Percentiles rank a stretch among this genome's conserved stretches.
Evolutionary conservation across 2,113 vertebrate species (phyloP).

Genomic region (Trematomus loennbergii): DNA sequence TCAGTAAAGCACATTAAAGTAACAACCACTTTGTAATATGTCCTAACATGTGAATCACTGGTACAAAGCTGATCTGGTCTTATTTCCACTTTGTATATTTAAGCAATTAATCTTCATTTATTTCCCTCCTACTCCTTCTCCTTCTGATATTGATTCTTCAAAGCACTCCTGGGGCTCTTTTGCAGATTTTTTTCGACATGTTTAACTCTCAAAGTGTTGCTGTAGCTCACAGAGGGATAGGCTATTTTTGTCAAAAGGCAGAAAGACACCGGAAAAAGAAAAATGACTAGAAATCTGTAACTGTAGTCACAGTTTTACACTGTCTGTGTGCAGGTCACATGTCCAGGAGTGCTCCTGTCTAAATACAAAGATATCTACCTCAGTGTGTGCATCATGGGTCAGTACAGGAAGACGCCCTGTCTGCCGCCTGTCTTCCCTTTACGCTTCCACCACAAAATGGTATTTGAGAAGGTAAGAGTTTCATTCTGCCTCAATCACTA

Average conservation of each 20-base stretch:
- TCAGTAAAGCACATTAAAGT: neutral
- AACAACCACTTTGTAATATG: neutral
- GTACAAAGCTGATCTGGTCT: neutral
- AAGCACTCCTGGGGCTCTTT: neutral
- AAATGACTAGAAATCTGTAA: neutral
- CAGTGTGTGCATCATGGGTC: slow-evolving; percentile 90
- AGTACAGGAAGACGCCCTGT: slow-evolving; percentile 88
- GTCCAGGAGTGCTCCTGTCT: slow-evolving; percentile 88
- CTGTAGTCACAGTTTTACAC: neutral
- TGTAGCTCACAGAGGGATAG: neutral
- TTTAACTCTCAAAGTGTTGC: neutral
- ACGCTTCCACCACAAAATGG: slow-evolving; percentile 88
- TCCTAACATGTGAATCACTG: no score
- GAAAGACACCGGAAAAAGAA: neutral
- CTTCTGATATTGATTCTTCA: neutral
- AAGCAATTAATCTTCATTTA: neutral
- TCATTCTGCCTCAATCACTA: neutral
- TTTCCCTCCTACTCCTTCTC: neutral
- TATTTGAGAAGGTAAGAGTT: slow-evolving; percentile 91
- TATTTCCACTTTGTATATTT: neutral
- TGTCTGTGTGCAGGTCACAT: slow-evolving; percentile 87
- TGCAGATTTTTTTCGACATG: neutral
- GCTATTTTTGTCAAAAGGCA: neutral
- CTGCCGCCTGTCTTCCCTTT: slow-evolving; percentile 90
- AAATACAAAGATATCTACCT: slow-evolving; percentile 89